Evolutionary conservation across 2,888 invertebrate genomes (phyloP).

Genomic region (Agrochola litura): DNA sequence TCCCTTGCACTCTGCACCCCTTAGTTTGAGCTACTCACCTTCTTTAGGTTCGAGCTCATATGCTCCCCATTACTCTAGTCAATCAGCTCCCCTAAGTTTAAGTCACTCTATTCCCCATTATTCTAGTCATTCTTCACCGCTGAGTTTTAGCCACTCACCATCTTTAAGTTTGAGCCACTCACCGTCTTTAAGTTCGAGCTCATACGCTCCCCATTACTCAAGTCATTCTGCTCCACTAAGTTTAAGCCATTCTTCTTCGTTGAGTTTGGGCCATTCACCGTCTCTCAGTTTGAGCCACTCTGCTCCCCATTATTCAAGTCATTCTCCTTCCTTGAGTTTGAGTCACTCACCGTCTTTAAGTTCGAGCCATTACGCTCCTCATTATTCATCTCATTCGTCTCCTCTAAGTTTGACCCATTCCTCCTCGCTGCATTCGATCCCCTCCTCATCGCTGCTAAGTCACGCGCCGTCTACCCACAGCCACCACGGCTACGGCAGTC

Average conservation of each 20-base stretch:
- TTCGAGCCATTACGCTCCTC: slow-evolving; percentile 32
- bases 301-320: neutral
- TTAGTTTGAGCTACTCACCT: slow-evolving; percentile 20
- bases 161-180: slow-evolving; percentile 8
- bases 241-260: neutral
- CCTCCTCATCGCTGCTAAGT: slow-evolving; percentile 21
- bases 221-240: slow-evolving; percentile 9
- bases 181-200: slow-evolving; percentile 29
- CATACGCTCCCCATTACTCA: slow-evolving; percentile 23
- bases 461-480: slow-evolving; percentile 9
- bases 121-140: slow-evolving; percentile 18
- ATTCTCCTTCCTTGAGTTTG: slow-evolving; percentile 24
- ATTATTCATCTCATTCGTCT: slow-evolving; percentile 21
- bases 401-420: slow-evolving; percentile 5
- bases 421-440: neutral
- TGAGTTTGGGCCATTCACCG: slow-evolving; percentile 18
- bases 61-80: neutral
- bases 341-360: slow-evolving; percentile 18
- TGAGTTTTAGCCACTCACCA: slow-evolving; percentile 18
- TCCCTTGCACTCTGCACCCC: slow-evolving; percentile 36
- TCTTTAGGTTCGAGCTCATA: slow-evolving; percentile 14
- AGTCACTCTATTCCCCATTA: slow-evolving; percentile 29
- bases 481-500: slow-evolving; percentile 8
- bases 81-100: slow-evolving; percentile 25
- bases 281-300: slow-evolving; percentile 23